A percentile compares a stretch with the other conserved stretches of the same genome.
phyloP scores from a whole-genome alignment of 2,797 vertebrate species.

The Microhierax caerulescens region DNA sequence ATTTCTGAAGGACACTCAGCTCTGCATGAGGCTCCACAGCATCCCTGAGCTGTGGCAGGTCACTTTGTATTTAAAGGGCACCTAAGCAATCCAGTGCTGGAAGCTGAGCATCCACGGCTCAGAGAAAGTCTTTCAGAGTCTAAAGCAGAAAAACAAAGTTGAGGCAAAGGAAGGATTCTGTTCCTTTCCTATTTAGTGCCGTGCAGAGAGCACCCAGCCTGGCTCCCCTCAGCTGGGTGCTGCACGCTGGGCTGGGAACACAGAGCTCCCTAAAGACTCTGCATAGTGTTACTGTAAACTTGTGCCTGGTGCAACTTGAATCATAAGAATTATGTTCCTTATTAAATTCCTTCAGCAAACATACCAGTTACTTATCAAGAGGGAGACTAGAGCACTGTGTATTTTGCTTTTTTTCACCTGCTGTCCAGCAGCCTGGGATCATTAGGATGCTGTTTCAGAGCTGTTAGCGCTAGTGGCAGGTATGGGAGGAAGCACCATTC shows the following conservation, averaged over 20 bases:
- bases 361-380: neutral
- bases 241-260: neutral
- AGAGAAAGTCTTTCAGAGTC: neutral
- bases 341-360: neutral
- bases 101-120: neutral
- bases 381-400: neutral
- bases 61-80: neutral
- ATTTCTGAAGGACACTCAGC: fast-evolving
- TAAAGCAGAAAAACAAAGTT: neutral
- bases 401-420: too few species aligned
- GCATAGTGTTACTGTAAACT: neutral
- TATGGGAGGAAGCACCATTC: neutral
- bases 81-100: neutral
- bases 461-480: neutral
- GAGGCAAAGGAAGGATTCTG: neutral
- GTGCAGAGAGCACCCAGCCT: neutral
- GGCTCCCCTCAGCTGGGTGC: neutral
- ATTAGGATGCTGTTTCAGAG: neutral
- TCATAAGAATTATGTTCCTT: fast-evolving
- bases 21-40: fast-evolving
- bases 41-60: neutral
- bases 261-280: fast-evolving
- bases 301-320: neutral
- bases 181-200: neutral
- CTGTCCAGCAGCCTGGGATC: neutral